Evolutionary conservation across 1,140 invertebrate genomes (phyloP), one percentile per base, ranked within the genome.

Genomic region (Heliconius himera): DNA sequence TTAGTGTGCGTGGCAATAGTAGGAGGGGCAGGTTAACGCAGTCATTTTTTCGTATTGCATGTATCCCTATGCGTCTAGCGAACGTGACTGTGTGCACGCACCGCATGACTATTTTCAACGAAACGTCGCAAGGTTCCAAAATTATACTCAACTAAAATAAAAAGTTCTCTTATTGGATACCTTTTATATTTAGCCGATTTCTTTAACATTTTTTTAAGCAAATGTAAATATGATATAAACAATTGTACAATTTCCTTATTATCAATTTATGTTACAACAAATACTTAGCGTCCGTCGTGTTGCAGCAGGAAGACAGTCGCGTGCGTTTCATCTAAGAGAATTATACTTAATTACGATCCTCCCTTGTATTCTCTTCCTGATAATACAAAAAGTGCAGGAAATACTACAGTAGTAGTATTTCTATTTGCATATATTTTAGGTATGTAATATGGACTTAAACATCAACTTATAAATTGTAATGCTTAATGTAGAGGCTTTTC

Each of bases 1-100:
- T 71, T 76, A 74, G 80, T 85, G 78, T 82, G 82, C 85, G 85
- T 84, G 82, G 8, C 51, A 80, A 66, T 46, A 46, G 41, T 16
- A 73, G 85, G 83, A 81, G 88, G 78, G 85, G 87, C 87, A 82
- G 76, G 51, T 75, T 77, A 16, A 77, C 82, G 81, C n/a, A 84
- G 56, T 60, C 22, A 60, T 84, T 85, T 90, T 90, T 89, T 80
- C 86, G 80, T 70, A 33, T 78, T 38, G 73, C 78, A 79, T 77
- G 79, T 46, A 77, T 73, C 70, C 60, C 75, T 74, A 79, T 41
- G 41, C 79, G 66, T 72, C 74, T 49, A 41, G 88, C 85, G 88
- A 85, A 91, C 91, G 91, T 93, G 91, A 89, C 84, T 56, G 73
- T 51, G 36, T 54, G 70, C 91, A 92, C 89, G 89, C 80, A 76